phyloP scores from a whole-genome alignment of 2,113 vertebrate genomes.

The Chionis minor region DNA sequence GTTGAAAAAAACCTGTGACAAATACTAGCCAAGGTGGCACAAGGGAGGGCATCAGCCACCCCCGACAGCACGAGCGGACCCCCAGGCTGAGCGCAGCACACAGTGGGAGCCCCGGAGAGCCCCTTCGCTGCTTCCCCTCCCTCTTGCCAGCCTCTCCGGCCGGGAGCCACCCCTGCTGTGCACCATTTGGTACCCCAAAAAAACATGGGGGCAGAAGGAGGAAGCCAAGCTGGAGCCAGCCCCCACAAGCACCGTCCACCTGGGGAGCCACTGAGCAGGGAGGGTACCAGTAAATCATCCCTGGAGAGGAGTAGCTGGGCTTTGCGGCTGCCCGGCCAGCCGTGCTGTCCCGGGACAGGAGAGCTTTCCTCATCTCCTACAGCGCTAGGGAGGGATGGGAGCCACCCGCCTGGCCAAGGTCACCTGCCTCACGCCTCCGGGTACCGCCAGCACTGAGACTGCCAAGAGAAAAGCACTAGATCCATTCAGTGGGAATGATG shows the following conservation, averaged over 20 bases:
- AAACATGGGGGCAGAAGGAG: neutral
- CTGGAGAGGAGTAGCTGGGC: neutral
- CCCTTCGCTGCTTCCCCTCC: accelerated
- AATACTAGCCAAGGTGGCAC: neutral
- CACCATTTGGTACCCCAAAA: neutral
- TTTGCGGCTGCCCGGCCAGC: neutral
- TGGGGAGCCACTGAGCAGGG: neutral
- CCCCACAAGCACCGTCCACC: neutral
- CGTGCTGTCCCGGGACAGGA: neutral
- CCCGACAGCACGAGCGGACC: neutral
- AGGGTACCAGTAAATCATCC: neutral
- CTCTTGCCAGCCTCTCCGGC: neutral
- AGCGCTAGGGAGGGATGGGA: neutral
- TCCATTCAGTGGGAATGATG: neutral
- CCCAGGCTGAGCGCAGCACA: accelerated
- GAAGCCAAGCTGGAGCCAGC: neutral
- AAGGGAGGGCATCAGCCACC: neutral
- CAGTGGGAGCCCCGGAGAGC: accelerated
- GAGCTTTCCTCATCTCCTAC: neutral
- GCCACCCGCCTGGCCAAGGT: neutral
- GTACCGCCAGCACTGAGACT: neutral
- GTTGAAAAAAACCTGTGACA: neutral
- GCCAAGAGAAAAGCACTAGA: neutral
- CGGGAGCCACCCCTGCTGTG: neutral
- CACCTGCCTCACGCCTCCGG: neutral